Percentiles rank a stretch among this genome's conserved stretches.
Conservation (phyloP, 2,113 vertebrate genomes). For the Bos indicus region DNA sequence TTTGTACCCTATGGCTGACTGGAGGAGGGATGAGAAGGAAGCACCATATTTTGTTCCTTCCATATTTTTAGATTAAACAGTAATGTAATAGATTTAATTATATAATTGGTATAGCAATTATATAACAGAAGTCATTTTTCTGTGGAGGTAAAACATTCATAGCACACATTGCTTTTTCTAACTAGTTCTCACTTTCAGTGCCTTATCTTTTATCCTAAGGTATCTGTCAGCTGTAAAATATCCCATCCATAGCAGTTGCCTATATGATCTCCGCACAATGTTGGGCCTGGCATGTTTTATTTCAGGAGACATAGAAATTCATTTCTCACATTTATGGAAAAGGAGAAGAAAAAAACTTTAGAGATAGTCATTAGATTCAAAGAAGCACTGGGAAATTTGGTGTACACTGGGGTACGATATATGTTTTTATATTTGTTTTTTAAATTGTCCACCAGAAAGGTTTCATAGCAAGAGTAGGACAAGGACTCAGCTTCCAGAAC, state of each 20-base stretch:
- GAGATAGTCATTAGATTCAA: background rate
- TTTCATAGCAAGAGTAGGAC: background rate
- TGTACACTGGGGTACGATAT: background rate
- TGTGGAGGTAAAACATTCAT: background rate
- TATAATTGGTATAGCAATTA: background rate
- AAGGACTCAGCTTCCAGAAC: background rate
- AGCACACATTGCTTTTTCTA: background rate
- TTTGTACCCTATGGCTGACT: background rate
- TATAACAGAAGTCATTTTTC: background rate
- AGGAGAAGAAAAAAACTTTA: background rate
- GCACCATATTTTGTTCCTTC: background rate
- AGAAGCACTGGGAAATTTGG: background rate
- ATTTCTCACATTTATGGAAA: constrained; percentile 28
- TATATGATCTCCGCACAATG: background rate
- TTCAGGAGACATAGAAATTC: background rate
- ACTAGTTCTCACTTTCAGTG: background rate
- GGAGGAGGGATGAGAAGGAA: background rate
- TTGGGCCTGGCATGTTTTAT: background rate
- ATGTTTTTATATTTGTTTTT: background rate
- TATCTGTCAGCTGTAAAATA: background rate
- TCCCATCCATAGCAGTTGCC: background rate
- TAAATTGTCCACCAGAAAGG: background rate
- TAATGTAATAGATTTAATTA: background rate
- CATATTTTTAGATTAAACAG: background rate
- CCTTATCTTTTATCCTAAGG: background rate